These are phyloP conservation scores for Lagodon rhomboides DNA, from an alignment of 2,797 vertebrate species.

Conservation along the genomic window DNA sequence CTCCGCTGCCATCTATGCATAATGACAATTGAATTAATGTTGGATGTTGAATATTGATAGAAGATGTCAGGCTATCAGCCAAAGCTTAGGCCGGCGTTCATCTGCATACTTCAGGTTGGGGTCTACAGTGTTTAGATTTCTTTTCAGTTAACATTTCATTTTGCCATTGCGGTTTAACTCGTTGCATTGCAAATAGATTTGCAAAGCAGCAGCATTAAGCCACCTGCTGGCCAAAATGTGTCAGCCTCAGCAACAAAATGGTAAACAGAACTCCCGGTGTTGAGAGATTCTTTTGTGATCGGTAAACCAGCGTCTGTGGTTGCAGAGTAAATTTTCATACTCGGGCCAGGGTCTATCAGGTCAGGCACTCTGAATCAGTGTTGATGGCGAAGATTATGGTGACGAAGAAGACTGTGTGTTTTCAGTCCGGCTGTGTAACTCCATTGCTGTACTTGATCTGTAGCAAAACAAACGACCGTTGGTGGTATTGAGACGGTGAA, in stretches of 20 bases:
- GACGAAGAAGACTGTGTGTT: neutral
- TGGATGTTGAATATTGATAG: neutral
- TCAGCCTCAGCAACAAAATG: too few species aligned
- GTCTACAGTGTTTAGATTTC: neutral
- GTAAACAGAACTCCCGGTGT: neutral
- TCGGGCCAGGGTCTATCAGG: neutral
- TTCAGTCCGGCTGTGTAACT: neutral
- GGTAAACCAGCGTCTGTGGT: neutral
- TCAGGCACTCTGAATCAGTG: neutral
- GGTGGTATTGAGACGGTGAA: neutral
- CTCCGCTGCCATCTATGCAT: too few species aligned
- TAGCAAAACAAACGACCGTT: conserved; percentile 2
- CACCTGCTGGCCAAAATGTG: neutral
- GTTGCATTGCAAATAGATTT: neutral
- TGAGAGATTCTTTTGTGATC: neutral
- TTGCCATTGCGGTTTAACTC: neutral
- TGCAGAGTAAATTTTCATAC: neutral
- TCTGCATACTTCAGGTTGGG: neutral
- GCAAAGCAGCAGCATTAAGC: neutral
- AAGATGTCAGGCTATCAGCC: neutral
- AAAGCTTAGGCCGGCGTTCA: neutral
- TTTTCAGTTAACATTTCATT: neutral
- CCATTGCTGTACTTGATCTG: neutral
- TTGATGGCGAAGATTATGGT: neutral
- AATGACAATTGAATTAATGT: too few species aligned